Evolutionary conservation across 2,888 invertebrate genomes (phyloP).

Genomic region (Anarsia innoxiella): DNA sequence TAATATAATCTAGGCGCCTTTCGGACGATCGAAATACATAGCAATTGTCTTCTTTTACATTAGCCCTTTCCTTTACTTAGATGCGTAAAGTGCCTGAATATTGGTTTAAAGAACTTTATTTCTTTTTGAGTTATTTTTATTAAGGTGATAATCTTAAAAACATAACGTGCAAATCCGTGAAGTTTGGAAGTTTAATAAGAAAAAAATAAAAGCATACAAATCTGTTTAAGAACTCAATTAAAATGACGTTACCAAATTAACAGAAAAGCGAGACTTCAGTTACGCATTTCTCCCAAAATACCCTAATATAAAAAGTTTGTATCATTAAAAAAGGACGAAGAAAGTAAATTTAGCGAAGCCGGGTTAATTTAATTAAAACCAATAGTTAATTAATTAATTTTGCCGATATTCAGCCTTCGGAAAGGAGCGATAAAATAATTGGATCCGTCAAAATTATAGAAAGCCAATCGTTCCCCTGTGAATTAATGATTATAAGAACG

Average conservation of each 20-base stretch:
- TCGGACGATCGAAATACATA: no score
- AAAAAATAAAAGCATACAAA: no score
- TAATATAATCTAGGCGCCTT: no score
- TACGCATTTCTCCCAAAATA: neutral
- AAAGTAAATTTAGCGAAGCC: slow-evolving; percentile 43
- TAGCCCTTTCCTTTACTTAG: no score
- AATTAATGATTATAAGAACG: slow-evolving; percentile 48
- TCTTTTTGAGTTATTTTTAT: no score
- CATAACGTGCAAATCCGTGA: no score
- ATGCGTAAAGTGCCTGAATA: no score
- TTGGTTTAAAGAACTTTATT: no score
- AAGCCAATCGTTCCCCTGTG: slow-evolving; percentile 49
- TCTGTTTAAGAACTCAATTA: no score
- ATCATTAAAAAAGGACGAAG: slow-evolving; percentile 16
- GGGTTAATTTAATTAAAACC: slow-evolving; percentile 57
- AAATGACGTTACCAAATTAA: neutral
- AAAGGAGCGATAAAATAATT: slow-evolving; percentile 60
- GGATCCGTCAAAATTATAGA: slow-evolving; percentile 63
- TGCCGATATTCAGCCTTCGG: slow-evolving; percentile 43
- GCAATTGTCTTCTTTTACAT: no score
- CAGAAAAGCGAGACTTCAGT: neutral
- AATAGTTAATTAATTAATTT: slow-evolving; percentile 68
- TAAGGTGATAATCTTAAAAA: no score
- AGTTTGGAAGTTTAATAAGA: no score
- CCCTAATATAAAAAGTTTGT: slow-evolving; percentile 4